A percentile compares a stretch with the other conserved stretches of the same genome.
Conservation (phyloP, 1,140 invertebrate species). For the Leptoteleia sp. region DNA sequence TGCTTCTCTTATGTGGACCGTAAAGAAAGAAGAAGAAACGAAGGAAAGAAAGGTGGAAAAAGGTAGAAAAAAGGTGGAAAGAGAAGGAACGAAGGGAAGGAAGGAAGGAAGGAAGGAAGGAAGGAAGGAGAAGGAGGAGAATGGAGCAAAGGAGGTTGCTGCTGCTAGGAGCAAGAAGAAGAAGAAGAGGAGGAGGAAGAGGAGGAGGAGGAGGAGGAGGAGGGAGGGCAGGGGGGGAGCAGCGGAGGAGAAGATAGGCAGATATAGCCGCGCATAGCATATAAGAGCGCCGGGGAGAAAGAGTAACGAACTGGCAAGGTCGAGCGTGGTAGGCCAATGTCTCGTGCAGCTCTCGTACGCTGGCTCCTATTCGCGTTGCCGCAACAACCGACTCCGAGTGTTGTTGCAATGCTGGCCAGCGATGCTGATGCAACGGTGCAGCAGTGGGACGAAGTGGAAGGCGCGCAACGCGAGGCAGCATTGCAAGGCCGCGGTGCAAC, state of each 20-base stretch:
- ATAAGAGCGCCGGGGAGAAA: conserved; percentile 70
- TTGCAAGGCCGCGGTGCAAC: conserved; percentile 77
- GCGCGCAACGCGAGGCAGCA: conserved; percentile 69
- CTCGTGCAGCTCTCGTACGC: conserved; percentile 75
- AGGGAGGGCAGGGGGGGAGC: conserved; percentile 34
- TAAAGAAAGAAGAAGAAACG: conserved; percentile 41
- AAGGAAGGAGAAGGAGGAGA: conserved; percentile 24
- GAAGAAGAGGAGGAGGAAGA: conserved; percentile 37
- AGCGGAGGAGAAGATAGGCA: conserved; percentile 59
- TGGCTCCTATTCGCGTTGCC: conserved; percentile 48
- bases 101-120: conserved; percentile 36
- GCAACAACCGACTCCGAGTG: no score
- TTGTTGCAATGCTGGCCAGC: no score
- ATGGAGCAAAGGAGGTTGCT: no score
- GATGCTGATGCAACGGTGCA: no score
- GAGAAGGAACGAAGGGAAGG: conserved; percentile 19
- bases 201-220: conserved; percentile 27
- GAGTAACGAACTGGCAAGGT: conserved; percentile 82
- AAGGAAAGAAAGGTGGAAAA: conserved; percentile 30
- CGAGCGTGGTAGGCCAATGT: conserved; percentile 81
- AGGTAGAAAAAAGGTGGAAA: conserved; percentile 37
- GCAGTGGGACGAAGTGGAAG: conserved; percentile 58
- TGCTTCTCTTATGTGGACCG: conserved; percentile 48
- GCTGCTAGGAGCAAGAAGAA: conserved; percentile 28
- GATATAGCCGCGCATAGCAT: conserved; percentile 56